Percentiles rank a stretch among this genome's conserved stretches.
Evolutionary conservation across 2,888 invertebrate genomes (phyloP).

Genomic region (Leptothorax acervorum): DNA sequence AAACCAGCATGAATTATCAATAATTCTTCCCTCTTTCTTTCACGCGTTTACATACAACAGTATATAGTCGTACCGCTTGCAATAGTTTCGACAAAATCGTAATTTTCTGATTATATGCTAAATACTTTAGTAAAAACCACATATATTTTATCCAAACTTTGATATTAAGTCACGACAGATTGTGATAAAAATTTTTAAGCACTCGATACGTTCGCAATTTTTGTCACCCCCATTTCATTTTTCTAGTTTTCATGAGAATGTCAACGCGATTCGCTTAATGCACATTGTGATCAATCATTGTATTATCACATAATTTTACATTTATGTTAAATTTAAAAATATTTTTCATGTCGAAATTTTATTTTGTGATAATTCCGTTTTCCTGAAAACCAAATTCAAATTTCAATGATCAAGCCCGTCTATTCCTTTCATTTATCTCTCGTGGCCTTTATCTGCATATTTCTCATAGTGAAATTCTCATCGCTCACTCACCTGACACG

Average conservation of each 20-base stretch:
- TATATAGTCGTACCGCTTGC: background rate
- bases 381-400: constrained; percentile 8
- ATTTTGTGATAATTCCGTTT: background rate
- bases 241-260: background rate
- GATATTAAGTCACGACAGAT: background rate
- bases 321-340: background rate
- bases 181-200: background rate
- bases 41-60: background rate
- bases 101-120: background rate
- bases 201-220: background rate
- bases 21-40: constrained; percentile 12
- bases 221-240: background rate
- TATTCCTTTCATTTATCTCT: constrained; percentile 34
- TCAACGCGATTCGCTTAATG: background rate
- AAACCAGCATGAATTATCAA: constrained; percentile 14
- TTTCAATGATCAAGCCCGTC: constrained; percentile 15
- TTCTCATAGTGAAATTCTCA: constrained; percentile 65
- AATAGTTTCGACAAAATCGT: background rate
- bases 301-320: background rate
- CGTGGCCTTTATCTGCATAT: constrained; percentile 27
- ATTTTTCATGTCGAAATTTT: background rate
- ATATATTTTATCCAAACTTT: background rate
- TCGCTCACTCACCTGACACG: constrained; percentile 47
- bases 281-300: background rate
- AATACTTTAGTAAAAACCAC: background rate